phyloP scores from a whole-genome alignment of 64 coral and sea anemone species.

The Stichodactyla mertensii region DNA sequence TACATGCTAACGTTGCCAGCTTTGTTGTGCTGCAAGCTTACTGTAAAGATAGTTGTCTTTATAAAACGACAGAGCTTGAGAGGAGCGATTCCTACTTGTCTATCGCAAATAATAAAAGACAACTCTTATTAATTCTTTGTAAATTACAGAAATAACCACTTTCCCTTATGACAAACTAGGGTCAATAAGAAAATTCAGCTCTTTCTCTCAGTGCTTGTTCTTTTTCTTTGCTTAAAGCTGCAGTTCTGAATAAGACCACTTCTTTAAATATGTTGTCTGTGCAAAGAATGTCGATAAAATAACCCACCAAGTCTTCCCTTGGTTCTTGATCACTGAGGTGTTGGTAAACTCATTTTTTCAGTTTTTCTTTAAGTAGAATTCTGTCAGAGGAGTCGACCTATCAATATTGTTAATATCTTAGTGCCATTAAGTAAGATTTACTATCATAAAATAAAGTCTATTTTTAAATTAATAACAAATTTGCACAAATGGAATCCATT shows the following conservation, averaged over 20 bases:
- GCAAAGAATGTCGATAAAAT: too few species aligned
- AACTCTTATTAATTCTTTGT: background rate
- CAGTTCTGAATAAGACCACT: background rate
- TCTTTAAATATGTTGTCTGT: too few species aligned
- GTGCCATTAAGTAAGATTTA: background rate
- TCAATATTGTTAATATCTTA: background rate
- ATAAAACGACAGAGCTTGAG: background rate
- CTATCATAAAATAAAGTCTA: background rate
- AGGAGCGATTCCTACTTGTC: background rate
- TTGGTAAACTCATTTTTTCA: background rate
- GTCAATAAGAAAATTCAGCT: background rate
- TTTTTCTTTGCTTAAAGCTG: background rate
- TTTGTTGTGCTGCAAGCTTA: too few species aligned
- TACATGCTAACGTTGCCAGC: too few species aligned
- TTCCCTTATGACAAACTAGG: too few species aligned
- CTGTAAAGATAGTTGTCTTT: background rate
- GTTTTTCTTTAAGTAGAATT: background rate
- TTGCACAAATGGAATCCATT: constrained; percentile 17
- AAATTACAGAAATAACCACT: background rate
- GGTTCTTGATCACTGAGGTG: too few species aligned
- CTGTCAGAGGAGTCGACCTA: background rate
- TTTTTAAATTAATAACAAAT: constrained; percentile 21
- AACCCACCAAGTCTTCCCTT: too few species aligned
- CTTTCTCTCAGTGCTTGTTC: background rate
- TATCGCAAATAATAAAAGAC: background rate